These are phyloP conservation scores for Stigmatopora argus DNA, from an alignment of 2,113 vertebrate species.

Conservation along the genomic window DNA sequence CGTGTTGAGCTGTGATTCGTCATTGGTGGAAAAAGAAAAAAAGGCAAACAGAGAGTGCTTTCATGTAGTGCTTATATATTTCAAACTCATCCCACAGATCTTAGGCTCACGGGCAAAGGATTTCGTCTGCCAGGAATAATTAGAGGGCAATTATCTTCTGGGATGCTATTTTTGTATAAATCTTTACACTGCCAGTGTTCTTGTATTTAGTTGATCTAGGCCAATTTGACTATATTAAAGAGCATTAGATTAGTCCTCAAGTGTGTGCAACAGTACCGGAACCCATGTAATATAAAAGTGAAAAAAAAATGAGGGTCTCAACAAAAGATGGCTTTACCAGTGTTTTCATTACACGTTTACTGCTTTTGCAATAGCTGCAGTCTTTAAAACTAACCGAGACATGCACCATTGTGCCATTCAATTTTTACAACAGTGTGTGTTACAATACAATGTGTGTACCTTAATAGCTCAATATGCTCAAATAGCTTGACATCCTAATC, in stretches of 20 bases:
- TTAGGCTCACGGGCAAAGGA: slow-evolving; percentile 14
- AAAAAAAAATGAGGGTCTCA: slow-evolving; percentile 8
- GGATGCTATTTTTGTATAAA: slow-evolving; percentile 15
- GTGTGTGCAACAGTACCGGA: not conserved
- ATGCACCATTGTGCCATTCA: slow-evolving; percentile 52
- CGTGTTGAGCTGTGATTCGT: slow-evolving; percentile 41
- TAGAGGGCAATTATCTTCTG: slow-evolving; percentile 6
- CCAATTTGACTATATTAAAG: slow-evolving; percentile 13
- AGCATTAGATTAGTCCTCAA: slow-evolving; percentile 1
- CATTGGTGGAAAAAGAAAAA: slow-evolving; percentile 13
- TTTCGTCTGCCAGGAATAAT: slow-evolving; percentile 7
- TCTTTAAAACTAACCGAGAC: slow-evolving; percentile 33
- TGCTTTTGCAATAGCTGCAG: slow-evolving; percentile 30
- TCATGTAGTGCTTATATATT: slow-evolving; percentile 26
- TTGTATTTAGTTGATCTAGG: slow-evolving; percentile 17
- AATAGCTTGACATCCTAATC: slow-evolving; percentile 16
- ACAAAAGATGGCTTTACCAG: slow-evolving; percentile 17
- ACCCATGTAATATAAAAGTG: slow-evolving; percentile 8
- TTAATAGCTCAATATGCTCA: slow-evolving; percentile 41
- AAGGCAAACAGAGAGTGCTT: slow-evolving; percentile 14
- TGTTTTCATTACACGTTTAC: slow-evolving; percentile 26
- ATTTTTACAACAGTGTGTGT: slow-evolving; percentile 45
- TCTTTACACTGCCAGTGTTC: slow-evolving; percentile 26
- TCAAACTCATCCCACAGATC: slow-evolving; percentile 25
- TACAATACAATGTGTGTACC: slow-evolving; percentile 36